Conservation (phyloP, 2,113 vertebrate species). For the Setophaga petechia region DNA sequence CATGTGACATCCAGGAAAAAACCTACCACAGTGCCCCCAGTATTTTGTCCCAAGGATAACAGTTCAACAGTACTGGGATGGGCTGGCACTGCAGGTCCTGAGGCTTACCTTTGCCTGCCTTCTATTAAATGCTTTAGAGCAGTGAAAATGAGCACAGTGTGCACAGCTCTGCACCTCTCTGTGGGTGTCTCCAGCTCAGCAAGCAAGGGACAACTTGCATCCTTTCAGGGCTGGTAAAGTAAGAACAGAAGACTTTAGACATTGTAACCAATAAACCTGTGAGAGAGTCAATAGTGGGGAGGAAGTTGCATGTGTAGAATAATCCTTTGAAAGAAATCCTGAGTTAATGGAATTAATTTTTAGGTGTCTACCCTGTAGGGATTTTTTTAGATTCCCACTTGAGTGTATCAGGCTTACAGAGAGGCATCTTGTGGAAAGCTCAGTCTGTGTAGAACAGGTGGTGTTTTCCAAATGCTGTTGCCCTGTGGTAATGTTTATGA, state of each 20-base stretch:
- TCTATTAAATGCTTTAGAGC: background rate
- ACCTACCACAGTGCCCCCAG: background rate
- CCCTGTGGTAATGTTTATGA: constrained; percentile 24
- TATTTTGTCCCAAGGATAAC: background rate
- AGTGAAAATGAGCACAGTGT: rapidly evolving
- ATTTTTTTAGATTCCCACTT: background rate
- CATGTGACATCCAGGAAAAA: background rate
- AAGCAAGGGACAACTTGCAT: background rate
- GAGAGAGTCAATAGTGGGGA: background rate
- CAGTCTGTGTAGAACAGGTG: background rate
- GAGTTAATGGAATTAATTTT: background rate
- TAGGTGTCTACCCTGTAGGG: background rate
- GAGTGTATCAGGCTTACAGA: background rate
- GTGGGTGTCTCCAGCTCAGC: background rate
- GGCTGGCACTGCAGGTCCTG: background rate
- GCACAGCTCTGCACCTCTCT: background rate
- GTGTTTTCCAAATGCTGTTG: background rate
- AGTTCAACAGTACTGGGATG: background rate
- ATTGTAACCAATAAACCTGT: background rate
- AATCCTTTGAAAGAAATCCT: background rate
- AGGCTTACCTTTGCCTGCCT: background rate
- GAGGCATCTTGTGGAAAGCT: background rate
- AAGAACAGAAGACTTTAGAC: background rate
- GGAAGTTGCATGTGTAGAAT: background rate
- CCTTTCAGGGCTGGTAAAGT: background rate